Evolutionary conservation across 2,113 vertebrate species (phyloP).

Genomic region (Gymnorhina tibicen): DNA sequence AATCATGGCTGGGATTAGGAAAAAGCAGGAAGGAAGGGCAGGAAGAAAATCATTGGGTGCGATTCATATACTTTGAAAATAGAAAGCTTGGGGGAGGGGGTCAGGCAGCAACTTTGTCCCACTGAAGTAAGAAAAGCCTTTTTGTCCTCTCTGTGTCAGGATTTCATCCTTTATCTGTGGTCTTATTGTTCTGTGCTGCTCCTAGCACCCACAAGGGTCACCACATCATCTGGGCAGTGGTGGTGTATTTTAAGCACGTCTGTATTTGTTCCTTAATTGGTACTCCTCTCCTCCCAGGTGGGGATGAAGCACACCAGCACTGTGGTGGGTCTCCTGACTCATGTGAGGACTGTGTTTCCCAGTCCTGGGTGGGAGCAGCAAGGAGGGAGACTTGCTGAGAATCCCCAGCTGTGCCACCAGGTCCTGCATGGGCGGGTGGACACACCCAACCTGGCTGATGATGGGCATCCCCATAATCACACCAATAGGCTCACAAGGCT

Average conservation of each 20-base stretch:
- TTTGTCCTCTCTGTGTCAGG: not conserved
- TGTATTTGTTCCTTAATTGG: not conserved
- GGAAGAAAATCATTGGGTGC: slow-evolving; percentile 4
- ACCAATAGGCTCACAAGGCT: not conserved
- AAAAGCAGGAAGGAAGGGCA: slow-evolving; percentile 26
- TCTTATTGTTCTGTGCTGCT: not conserved
- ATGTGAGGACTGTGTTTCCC: rapidly evolving
- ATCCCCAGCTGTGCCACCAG: not conserved
- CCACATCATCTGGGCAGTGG: not conserved
- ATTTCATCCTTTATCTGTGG: not conserved
- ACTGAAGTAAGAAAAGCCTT: slow-evolving; percentile 18
- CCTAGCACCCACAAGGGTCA: not conserved
- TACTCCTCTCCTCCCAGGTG: not conserved
- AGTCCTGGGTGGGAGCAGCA: not conserved
- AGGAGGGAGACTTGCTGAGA: not conserved
- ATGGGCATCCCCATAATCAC: not conserved
- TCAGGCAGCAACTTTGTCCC: not conserved
- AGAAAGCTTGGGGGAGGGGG: not conserved
- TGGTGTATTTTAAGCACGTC: not conserved
- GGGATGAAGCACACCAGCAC: not conserved
- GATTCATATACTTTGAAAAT: slow-evolving; percentile 3
- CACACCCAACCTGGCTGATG: rapidly evolving
- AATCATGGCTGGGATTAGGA: not conserved
- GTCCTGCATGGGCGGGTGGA: not conserved
- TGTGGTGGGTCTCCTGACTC: not conserved